These are phyloP conservation scores for Phataginus tetradactyla DNA, from an alignment of 2,797 vertebrate species.

Conservation along the genomic window DNA sequence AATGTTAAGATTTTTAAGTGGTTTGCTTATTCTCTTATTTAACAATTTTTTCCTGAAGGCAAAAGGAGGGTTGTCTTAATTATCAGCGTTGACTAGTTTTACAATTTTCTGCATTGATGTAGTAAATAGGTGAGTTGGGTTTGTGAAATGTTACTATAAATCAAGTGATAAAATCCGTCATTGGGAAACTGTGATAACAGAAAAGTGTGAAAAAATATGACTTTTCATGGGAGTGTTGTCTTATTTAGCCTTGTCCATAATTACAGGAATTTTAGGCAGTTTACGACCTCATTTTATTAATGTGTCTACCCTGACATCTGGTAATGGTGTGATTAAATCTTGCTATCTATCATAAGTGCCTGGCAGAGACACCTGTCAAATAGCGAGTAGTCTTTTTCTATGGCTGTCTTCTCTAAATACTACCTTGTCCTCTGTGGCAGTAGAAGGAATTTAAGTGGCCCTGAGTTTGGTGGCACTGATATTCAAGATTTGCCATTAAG, in stretches of 20 bases:
- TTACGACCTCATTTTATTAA: neutral
- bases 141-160: neutral
- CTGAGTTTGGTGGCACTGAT: neutral
- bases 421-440: neutral
- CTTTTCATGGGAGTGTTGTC: neutral
- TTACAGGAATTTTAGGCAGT: neutral
- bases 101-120: neutral
- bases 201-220: neutral
- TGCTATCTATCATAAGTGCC: neutral
- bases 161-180: neutral
- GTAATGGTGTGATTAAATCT: neutral
- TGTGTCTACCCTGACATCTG: neutral
- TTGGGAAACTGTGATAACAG: neutral
- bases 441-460: neutral
- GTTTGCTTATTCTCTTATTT: neutral
- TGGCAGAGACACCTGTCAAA: neutral
- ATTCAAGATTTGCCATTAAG: neutral
- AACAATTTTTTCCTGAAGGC: slow-evolving; percentile 19
- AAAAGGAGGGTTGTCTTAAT: neutral
- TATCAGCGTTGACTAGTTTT: neutral
- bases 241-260: neutral
- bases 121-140: slow-evolving; percentile 28
- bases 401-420: neutral
- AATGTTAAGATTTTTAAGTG: neutral
- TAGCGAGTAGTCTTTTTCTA: neutral